Evolutionary conservation across 1,140 invertebrate genomes (phyloP).

Genomic region (Atta colombica): DNA sequence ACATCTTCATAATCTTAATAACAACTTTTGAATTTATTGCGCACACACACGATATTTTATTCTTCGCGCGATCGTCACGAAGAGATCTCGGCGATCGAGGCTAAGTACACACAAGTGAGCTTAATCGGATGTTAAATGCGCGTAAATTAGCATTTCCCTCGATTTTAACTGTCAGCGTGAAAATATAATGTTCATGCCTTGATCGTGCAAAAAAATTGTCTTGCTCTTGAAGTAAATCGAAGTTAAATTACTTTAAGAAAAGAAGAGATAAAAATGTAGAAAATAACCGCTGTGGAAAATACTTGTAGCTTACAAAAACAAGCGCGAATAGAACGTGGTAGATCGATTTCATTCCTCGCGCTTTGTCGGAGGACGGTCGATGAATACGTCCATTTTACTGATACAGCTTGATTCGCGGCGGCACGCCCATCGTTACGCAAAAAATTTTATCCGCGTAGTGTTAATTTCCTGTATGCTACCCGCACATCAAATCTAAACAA

Average conservation of each 20-base stretch:
- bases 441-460: constrained; percentile 24
- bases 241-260: not conserved
- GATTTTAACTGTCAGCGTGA: not conserved
- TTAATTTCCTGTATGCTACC: not conserved
- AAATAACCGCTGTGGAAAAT: not conserved
- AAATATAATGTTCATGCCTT: not conserved
- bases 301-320: constrained; percentile 4
- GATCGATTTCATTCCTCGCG: constrained; percentile 39
- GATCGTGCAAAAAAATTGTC: not conserved
- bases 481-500: not conserved
- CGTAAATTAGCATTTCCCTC: constrained; percentile 9
- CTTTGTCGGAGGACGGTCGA: not conserved
- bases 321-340: not conserved
- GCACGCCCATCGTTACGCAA: constrained; percentile 39
- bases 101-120: not conserved
- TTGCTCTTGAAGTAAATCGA: not conserved
- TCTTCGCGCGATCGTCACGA: constrained; percentile 27
- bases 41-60: not conserved
- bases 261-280: not conserved
- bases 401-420: constrained; percentile 42
- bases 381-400: constrained; percentile 26
- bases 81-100: not conserved
- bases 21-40: constrained; percentile 36
- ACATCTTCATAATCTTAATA: constrained; percentile 53
- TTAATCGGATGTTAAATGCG: constrained; percentile 22